A percentile compares a stretch with the other conserved stretches of the same genome.
Conservation (phyloP, 2,113 vertebrate species). For the Megaleporinus macrocephalus region DNA sequence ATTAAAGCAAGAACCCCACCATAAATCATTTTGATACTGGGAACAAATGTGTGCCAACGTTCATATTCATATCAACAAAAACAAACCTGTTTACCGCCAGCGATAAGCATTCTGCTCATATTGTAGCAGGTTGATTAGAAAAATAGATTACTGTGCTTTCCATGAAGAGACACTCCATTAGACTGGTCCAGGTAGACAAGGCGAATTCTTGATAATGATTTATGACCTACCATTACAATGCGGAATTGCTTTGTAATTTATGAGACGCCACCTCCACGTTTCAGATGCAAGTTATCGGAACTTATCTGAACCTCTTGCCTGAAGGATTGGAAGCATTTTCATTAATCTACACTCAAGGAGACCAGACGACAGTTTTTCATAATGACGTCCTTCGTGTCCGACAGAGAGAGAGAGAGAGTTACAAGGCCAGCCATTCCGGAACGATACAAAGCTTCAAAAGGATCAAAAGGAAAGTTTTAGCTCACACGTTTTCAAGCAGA, state of each 20-base stretch:
- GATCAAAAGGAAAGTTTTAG: slow-evolving; percentile 39
- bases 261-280: slow-evolving; percentile 5
- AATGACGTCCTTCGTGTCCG: slow-evolving; percentile 19
- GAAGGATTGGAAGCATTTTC: not conserved
- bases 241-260: not conserved
- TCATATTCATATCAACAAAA: too few species aligned
- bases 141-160: not conserved
- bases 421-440: slow-evolving; percentile 24
- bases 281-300: slow-evolving; percentile 32
- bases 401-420: not conserved
- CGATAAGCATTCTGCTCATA: not conserved
- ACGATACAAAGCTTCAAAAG: slow-evolving; percentile 27
- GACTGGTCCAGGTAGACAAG: not conserved
- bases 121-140: not conserved
- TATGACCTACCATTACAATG: not conserved
- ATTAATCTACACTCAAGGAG: slow-evolving; percentile 9
- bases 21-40: too few species aligned
- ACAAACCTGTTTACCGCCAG: too few species aligned
- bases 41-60: too few species aligned
- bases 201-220: not conserved
- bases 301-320: not conserved
- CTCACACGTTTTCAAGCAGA: slow-evolving; percentile 33
- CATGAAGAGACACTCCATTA: not conserved
- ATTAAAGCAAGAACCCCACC: too few species aligned
- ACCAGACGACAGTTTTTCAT: slow-evolving; percentile 25